Percentiles rank a stretch among this genome's conserved stretches.
Evolutionary conservation across 2,113 vertebrate genomes (phyloP).

Genomic region (Pycnonotus jocosus): DNA sequence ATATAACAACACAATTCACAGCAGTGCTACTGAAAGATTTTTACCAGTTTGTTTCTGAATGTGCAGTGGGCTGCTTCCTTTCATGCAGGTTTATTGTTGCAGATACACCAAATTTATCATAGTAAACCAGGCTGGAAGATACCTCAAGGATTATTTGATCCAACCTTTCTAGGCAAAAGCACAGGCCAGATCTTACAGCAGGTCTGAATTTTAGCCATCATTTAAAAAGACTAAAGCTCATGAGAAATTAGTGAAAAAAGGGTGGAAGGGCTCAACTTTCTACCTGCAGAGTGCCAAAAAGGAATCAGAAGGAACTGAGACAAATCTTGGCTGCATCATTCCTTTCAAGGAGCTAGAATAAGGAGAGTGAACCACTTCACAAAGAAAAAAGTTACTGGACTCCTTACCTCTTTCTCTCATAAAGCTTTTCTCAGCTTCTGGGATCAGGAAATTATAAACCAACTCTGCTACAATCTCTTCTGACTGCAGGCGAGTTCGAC

Average conservation of each 20-base stretch:
- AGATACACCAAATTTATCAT: background rate
- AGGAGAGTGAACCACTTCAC: background rate
- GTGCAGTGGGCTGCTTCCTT: background rate
- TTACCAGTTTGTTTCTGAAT: background rate
- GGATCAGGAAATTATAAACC: conserved; percentile 91
- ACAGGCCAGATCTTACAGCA: background rate
- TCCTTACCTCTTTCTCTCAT: conserved; percentile 84
- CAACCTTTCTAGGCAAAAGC: background rate
- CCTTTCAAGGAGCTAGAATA: background rate
- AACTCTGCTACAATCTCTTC: conserved; percentile 92
- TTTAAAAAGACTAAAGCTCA: background rate
- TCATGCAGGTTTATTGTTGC: background rate
- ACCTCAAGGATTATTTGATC: background rate
- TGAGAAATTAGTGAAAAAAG: background rate
- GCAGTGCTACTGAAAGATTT: background rate
- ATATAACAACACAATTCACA: background rate
- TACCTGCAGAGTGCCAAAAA: background rate
- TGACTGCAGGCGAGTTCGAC: conserved; percentile 80
- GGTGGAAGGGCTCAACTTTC: background rate
- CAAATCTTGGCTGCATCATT: background rate
- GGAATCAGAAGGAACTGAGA: background rate
- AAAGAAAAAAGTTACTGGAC: background rate
- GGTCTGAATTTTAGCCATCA: background rate
- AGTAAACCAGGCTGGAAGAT: background rate
- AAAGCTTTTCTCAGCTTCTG: conserved; percentile 81